Evolutionary conservation across 2,113 vertebrate species (phyloP), one percentile per base, ranked within the genome.

Genomic region (Cygnus atratus): DNA sequence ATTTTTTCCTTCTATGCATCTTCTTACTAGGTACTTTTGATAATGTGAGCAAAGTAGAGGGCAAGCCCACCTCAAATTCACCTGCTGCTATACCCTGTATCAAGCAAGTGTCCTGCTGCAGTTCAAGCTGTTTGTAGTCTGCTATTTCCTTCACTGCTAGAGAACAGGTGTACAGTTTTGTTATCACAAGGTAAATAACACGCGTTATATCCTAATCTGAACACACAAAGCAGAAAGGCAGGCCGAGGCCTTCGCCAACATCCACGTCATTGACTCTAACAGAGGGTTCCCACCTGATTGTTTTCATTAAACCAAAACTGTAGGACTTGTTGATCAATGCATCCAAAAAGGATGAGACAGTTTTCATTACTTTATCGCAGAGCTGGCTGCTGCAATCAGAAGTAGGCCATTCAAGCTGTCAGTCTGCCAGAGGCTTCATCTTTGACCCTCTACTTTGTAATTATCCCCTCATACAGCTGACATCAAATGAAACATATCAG

Each of bases 381-480:
- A 95, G 87, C 94, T 73, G 68, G 52, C 57, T 80, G 39, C 59
- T 41, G 65, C 37, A 46, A 86, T 70, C 72, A 62, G 55, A 83
- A 91, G 35, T 26, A 50, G 1, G 10, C 46, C 2, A 1, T 84
- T 80, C 2, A 1, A 58, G 50, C 55, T 1, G 0, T 87, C 90
- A 44, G 68, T 33, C 81, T 63, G 29, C 50, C 62, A 88, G 67
- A 93, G 59, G 46, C 37, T 35, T 93, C 66, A 35, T 79, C 82
- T 95, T 41, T 91, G 76, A 76, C 83, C 72, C 75, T 88, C 70
- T 93, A 94, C 59, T 48, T 82, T 68, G 39, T 95, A 73, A 93
- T 93, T 92, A 92, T 57, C 43, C 57, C 37, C 66, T 73, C 57
- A 52, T 14, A 93, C 55, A 58, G 90, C 76, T 90, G 73, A 44